These are phyloP conservation scores for Antheraea assamensis DNA, from an alignment of 2,888 invertebrate species.

Conservation along the genomic window DNA sequence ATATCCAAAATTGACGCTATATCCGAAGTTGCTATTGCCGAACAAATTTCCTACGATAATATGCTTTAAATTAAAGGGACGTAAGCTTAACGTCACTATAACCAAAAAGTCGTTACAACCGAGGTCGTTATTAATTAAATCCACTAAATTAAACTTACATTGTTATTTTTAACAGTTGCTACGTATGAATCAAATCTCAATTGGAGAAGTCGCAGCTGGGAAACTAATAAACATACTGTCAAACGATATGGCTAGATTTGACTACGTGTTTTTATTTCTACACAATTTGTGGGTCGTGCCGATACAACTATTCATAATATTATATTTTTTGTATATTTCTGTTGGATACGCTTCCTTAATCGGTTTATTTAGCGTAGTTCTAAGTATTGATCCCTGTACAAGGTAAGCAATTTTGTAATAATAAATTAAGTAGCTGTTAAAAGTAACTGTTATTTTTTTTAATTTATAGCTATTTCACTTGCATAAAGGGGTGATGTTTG, in stretches of 20 bases:
- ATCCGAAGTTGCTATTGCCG: too few species aligned
- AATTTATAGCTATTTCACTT: neutral
- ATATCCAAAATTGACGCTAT: too few species aligned
- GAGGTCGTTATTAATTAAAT: too few species aligned
- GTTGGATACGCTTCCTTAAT: slow-evolving; percentile 68
- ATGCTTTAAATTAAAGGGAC: too few species aligned
- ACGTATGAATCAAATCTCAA: slow-evolving; percentile 86
- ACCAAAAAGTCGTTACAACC: too few species aligned
- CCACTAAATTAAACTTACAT: too few species aligned
- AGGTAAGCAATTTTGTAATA: slow-evolving; percentile 45
- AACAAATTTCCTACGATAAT: too few species aligned
- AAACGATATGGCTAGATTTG: slow-evolving; percentile 91
- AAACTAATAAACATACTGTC: slow-evolving; percentile 91
- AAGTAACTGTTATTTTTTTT: neutral
- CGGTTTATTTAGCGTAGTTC: slow-evolving; percentile 71
- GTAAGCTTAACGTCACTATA: too few species aligned
- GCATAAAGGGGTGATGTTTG: too few species aligned
- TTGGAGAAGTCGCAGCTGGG: slow-evolving; percentile 86
- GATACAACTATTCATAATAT: slow-evolving; percentile 83
- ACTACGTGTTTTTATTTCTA: slow-evolving; percentile 85
- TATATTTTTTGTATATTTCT: slow-evolving; percentile 60
- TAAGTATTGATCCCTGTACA: slow-evolving; percentile 82
- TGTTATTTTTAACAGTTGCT: slow-evolving; percentile 79
- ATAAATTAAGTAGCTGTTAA: neutral
- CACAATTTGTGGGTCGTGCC: slow-evolving; percentile 92